These are phyloP conservation scores for Scelioninae gen. 1 DNA, from an alignment of 2,888 invertebrate species.

Conservation along the genomic window DNA sequence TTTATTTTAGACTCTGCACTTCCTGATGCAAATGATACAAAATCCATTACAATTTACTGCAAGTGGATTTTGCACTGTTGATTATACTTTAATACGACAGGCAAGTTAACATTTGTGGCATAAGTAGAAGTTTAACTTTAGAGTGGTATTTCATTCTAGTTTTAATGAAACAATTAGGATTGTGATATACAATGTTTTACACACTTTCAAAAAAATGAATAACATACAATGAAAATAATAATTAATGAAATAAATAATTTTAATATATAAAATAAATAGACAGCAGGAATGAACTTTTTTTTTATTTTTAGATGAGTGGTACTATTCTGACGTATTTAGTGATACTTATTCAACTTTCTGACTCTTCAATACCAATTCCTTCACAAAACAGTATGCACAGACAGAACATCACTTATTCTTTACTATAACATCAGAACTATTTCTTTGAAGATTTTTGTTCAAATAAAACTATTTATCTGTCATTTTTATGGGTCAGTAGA, in stretches of 20 bases:
- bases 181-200: background rate
- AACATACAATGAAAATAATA: no score
- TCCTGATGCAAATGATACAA: slow-evolving; percentile 71
- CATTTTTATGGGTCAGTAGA: no score
- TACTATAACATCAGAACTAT: no score
- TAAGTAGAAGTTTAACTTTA: background rate
- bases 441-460: no score
- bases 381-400: slow-evolving; percentile 12
- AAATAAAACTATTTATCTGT: no score
- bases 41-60: slow-evolving; percentile 70
- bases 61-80: slow-evolving; percentile 70
- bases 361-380: slow-evolving; percentile 51
- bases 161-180: background rate
- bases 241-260: background rate
- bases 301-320: slow-evolving; percentile 61
- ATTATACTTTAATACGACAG: slow-evolving; percentile 67
- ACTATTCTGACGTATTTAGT: slow-evolving; percentile 66
- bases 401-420: slow-evolving; percentile 39
- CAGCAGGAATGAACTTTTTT: slow-evolving; percentile 4
- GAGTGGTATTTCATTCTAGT: background rate
- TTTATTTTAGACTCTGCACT: slow-evolving; percentile 57
- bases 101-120: slow-evolving; percentile 41
- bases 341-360: slow-evolving; percentile 62
- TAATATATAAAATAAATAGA: background rate
- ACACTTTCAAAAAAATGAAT: background rate